Conservation (phyloP, 2,888 invertebrate species). For the Anoplius nigerrimus region DNA sequence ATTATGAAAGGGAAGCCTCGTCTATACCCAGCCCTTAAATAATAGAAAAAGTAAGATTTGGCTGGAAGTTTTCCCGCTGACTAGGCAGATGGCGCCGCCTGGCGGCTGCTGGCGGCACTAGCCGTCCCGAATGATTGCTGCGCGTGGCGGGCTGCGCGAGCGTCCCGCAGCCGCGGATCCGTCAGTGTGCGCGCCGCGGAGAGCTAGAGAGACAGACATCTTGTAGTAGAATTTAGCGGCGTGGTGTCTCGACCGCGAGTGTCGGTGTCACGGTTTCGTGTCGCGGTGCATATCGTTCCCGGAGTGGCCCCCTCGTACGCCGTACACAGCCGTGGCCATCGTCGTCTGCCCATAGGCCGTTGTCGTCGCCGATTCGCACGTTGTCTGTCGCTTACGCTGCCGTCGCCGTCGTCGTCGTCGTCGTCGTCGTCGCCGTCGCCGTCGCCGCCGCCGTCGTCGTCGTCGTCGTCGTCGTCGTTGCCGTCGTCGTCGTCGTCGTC, state of each 20-base stretch:
- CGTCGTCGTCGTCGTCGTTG: slow-evolving; percentile 15
- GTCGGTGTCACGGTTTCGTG: slow-evolving; percentile 57
- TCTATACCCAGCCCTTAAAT: too few relatives aligned
- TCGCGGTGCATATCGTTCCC: slow-evolving; percentile 52
- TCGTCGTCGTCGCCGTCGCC: slow-evolving; percentile 26
- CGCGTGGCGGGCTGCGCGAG: slow-evolving; percentile 66
- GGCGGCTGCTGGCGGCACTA: slow-evolving; percentile 40
- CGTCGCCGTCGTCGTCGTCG: slow-evolving; percentile 41
- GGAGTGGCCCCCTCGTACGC: slow-evolving; percentile 23
- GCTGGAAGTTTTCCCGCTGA: too few relatives aligned
- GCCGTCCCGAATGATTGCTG: slow-evolving; percentile 69
- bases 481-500: slow-evolving; percentile 19
- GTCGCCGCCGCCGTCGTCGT: slow-evolving; percentile 20
- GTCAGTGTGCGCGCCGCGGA: slow-evolving; percentile 72
- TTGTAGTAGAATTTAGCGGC: slow-evolving; percentile 73
- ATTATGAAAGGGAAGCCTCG: too few relatives aligned
- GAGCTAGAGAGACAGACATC: slow-evolving; percentile 69
- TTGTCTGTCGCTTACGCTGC: slow-evolving; percentile 18
- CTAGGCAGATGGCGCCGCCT: slow-evolving; percentile 50
- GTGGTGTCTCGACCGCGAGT: slow-evolving; percentile 66
- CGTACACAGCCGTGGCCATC: slow-evolving; percentile 37
- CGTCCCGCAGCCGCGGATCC: slow-evolving; percentile 58
- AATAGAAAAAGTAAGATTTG: too few relatives aligned
- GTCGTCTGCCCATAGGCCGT: slow-evolving; percentile 41
- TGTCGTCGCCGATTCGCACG: slow-evolving; percentile 15